Conservation (phyloP, 2,888 invertebrate species). For the Empis stercorea region DNA sequence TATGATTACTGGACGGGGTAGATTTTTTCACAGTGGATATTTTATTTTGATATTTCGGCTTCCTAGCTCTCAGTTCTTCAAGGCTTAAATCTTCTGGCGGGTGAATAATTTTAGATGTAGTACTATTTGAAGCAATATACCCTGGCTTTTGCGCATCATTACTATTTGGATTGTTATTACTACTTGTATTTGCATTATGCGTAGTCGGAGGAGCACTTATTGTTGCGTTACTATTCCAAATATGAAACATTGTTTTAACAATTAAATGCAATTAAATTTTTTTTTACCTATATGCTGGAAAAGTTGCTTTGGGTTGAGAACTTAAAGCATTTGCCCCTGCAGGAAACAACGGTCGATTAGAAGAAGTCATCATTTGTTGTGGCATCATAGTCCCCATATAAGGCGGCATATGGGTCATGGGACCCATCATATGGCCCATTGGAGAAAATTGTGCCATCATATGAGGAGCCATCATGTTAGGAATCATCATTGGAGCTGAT, state of each 20-base stretch:
- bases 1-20: slow-evolving; percentile 38
- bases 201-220: slow-evolving; percentile 62
- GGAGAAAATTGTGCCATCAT: slow-evolving; percentile 44
- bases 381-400: slow-evolving; percentile 54
- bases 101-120: slow-evolving; percentile 82
- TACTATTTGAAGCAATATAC: slow-evolving; percentile 64
- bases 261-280: background rate
- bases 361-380: slow-evolving; percentile 44
- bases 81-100: slow-evolving; percentile 86
- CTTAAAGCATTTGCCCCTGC: slow-evolving; percentile 55
- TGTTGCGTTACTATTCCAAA: slow-evolving; percentile 47
- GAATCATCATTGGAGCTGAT: slow-evolving; percentile 47
- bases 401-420: slow-evolving; percentile 57
- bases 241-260: background rate
- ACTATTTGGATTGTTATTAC: slow-evolving; percentile 32
- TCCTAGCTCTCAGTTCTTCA: slow-evolving; percentile 66
- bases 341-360: slow-evolving; percentile 69
- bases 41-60: slow-evolving; percentile 44
- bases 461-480: slow-evolving; percentile 45
- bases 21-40: slow-evolving; percentile 30
- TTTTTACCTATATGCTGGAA: slow-evolving; percentile 63
- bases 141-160: slow-evolving; percentile 31
- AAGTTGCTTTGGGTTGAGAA: slow-evolving; percentile 51
- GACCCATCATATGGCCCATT: slow-evolving; percentile 51
- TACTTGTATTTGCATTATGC: slow-evolving; percentile 35